Evolutionary conservation across 2,113 vertebrate species (phyloP), one percentile per base, ranked within the genome.

Genomic region (Ailuropoda melanoleuca): DNA sequence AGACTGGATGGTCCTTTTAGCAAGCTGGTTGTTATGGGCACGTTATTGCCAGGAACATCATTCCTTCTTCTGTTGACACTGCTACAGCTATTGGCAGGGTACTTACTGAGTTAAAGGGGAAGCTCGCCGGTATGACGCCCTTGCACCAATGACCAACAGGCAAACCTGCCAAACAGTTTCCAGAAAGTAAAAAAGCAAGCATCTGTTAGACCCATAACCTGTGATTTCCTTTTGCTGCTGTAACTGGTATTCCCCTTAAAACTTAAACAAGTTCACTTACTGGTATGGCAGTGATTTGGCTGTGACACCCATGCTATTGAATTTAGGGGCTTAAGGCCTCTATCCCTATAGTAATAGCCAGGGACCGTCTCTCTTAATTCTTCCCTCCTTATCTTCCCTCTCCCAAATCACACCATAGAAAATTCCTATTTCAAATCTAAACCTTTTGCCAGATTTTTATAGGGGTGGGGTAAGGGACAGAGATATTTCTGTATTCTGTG

Each of bases 401-500:
- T 93, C 13, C 8, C 39, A 72, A 89, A 88, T 60, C 37, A 56
- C 31, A 55, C 23, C 34, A 37, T 53, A 8, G 55, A 84, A 88
- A 92, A 89, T n/a, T 74, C 14, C 9, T 70, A 15, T 83, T 88
- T 88, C 46, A 53, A 6, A 46, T 43, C 21, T 92, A 53, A 31
- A 86, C 37, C 23, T 94, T 90, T 90, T 26, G 34, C 21, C 4
- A 37, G 26, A 55, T 92, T 95, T 91, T 68, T 24, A 15, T 31
- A 72, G 34, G 0, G 1, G 9, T 84, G 3, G 29, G n/a, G 6
- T 81, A 68, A 12, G 17, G 48, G 34, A 48, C 50, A 75, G 77
- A 94, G 77, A 43, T 90, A 92, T 92, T 97, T 75, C 50, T 77
- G 2, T 60, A 70, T 84, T 84, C 56, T 66, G 31, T 82, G 74